A percentile compares a stretch with the other conserved stretches of the same genome.
These are phyloP conservation scores for Ardeotis arabs DNA, from an alignment of 2,113 vertebrate species.

Conservation along the genomic window DNA sequence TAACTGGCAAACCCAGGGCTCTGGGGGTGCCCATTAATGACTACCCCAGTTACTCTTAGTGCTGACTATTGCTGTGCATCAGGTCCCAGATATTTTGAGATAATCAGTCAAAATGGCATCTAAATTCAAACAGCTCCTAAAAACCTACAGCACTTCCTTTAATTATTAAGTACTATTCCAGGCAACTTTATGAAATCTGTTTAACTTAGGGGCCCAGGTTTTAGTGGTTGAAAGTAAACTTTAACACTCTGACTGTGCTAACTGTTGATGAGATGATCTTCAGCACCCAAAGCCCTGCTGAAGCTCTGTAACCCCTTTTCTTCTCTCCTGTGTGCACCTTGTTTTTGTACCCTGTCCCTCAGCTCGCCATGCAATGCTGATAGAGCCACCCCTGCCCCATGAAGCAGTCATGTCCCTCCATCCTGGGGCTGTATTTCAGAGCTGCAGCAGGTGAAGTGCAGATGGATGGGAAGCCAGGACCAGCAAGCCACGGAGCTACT, in stretches of 20 bases:
- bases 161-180: neutral
- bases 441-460: neutral
- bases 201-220: neutral
- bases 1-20: neutral
- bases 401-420: neutral
- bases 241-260: neutral
- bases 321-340: neutral
- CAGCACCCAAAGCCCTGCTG: neutral
- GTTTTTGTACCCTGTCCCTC: neutral
- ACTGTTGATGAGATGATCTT: accelerated
- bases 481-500: neutral
- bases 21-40: neutral
- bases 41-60: neutral
- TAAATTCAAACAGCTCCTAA: constrained; percentile 1
- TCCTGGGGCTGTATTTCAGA: neutral
- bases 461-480: neutral
- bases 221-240: neutral
- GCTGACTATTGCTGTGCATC: neutral
- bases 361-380: accelerated
- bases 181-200: neutral
- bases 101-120: neutral
- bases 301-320: neutral
- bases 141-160: neutral
- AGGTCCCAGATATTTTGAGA: neutral
- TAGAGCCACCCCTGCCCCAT: neutral